Base-by-base conservation (phyloP, 2,888 invertebrate genomes). In the Embidobia sp. region DNA sequence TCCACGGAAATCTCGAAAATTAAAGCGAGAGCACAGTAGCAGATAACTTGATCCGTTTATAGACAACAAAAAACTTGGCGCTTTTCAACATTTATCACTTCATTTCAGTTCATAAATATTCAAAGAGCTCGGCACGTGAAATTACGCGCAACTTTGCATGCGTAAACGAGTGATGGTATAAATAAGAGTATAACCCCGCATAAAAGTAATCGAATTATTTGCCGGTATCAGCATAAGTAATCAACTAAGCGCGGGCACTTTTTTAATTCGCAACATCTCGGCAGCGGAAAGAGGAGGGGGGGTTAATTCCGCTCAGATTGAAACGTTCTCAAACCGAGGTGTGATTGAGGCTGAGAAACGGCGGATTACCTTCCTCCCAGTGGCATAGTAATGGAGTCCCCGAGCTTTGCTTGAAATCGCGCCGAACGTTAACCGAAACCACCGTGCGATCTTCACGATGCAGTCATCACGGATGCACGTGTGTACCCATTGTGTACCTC, bases 391-490 rank as follows among this genome's bases (percentile, higher is more conserved):
- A 51, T 59, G 31, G 49, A 67, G 29, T 57, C 22, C 33, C 35
- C 15, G 19, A 46, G 31, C 49, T 63, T 55, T 27, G 16, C 22
- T 59, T 27, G 53, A 42, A 74, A 74, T 66, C 19, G 31, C 66
- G 13, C 44, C 40, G 67, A 75, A 75, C 46, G 40, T 75, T 74
- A 67, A 51, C 51, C 37, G 66, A 69, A 69, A 64, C 63, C 63
- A 18, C 44, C 35, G 10, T 57, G 35, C 40, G 57, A 73, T 73
- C 64, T 73, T 64, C 40, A 10, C 72, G 49, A 57, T 35, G 18
- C 48, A 57, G 57, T 35, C 29, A 6, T 64, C 33, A 46, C 46
- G 27, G 29, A 44, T 64, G 46, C 44, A 49, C 33, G 57, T 49
- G 53, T 59, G 37, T 48, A 61, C 53, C 59, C 42, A 53, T 40